Evolutionary conservation across 2,797 vertebrate genomes (phyloP), one percentile per base, ranked within the genome.

Genomic region (Lithobates pipiens): DNA sequence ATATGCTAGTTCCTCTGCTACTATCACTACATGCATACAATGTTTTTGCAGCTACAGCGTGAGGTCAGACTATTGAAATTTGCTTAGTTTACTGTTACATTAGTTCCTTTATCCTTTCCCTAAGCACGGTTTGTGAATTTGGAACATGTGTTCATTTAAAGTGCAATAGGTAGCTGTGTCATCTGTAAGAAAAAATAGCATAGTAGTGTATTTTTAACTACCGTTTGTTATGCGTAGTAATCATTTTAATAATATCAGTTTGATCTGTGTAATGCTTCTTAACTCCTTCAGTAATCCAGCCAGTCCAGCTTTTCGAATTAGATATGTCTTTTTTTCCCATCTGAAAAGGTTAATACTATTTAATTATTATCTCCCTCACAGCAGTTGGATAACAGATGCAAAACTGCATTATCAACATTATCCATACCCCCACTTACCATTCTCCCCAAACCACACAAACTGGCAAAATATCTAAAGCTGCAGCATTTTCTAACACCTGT

Each of bases 321-420:
- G 10, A 78, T 23, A 6, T 36, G 27, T 23, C 18, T n/a, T 1
- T 7, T 21, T 54, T 71, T 23, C 18, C 36, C 67, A 39, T 25
- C 21, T 13, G 27, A 86, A 75, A 44, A 46, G 61, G 76, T 83
- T 83, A 87, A 87, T 83, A 50, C n/a, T 13, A 44, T 42, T 63
- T 69, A 70, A 79, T 75, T 79, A 87, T 83, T 74, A 80, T 83
- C 80, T 79, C 42, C 69, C 69, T 79, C 57, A 76, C 85, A 87
- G 81, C 80, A 74, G 70, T 75, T 83, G 68, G 81, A 87, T 83
- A 87, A 79, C 85, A 87, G 85, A 83, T 87, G 85, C 76, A 83
- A 86, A 86, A 86, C 76, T 83, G 85, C 80, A 79, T 34, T 80
- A 87, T 87, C 54, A 83, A 83, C 85, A 87, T 80, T 83, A 83